Conservation (phyloP, 2,113 vertebrate genomes). For the Barbus barbus region DNA sequence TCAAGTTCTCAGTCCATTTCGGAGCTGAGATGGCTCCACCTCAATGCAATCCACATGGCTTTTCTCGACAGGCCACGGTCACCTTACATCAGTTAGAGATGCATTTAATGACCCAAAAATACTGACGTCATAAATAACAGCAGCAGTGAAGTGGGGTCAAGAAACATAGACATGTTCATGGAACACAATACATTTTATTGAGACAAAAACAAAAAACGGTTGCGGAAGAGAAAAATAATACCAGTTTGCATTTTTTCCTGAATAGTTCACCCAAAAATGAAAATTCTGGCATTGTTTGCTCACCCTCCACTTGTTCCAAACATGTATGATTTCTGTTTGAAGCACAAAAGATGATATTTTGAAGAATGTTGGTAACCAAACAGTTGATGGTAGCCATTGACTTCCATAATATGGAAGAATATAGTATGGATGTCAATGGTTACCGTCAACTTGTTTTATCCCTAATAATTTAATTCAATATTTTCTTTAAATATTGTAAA, state of each 20-base stretch:
- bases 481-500: neutral
- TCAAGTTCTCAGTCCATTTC: neutral
- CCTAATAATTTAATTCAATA: neutral
- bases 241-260: neutral
- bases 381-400: neutral
- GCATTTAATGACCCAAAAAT: constrained; percentile 34
- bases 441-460: too few relatives aligned
- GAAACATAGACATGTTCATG: neutral
- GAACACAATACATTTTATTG: neutral
- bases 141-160: neutral
- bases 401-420: neutral
- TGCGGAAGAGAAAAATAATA: neutral
- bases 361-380: too few relatives aligned
- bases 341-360: too few relatives aligned
- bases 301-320: too few relatives aligned
- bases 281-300: too few relatives aligned
- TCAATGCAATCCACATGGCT: constrained; percentile 28
- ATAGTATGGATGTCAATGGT: too few relatives aligned
- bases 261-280: too few relatives aligned
- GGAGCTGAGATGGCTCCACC: constrained; percentile 2
- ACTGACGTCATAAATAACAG: constrained; percentile 29
- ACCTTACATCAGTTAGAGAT: neutral
- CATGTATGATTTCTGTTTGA: too few relatives aligned
- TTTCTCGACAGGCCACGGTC: neutral
- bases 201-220: too few relatives aligned